These are phyloP conservation scores for Oscheius sp. DNA, from an alignment of 2,888 invertebrate species.

Conservation along the genomic window DNA sequence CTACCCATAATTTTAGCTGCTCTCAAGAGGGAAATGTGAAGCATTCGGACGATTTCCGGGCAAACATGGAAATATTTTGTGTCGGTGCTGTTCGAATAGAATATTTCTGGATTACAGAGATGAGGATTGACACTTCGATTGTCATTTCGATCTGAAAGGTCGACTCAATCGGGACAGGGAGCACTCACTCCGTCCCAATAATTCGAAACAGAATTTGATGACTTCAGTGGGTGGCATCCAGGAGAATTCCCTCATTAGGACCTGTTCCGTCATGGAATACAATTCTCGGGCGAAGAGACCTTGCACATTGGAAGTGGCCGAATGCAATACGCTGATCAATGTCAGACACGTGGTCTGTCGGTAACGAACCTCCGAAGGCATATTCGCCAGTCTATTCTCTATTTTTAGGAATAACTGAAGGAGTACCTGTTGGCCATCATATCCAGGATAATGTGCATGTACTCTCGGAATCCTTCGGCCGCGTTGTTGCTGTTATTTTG, in stretches of 20 bases:
- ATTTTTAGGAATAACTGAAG: not conserved
- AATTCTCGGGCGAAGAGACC: constrained; percentile 33
- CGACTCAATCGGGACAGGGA: not conserved
- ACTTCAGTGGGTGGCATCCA: constrained; percentile 46
- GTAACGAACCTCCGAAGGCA: not conserved
- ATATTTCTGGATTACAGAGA: constrained; percentile 19
- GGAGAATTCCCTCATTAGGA: constrained; percentile 49
- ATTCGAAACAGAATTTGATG: constrained; percentile 32
- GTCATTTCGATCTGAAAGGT: not conserved
- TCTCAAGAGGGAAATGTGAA: constrained; percentile 48
- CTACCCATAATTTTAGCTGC: constrained; percentile 54
- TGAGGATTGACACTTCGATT: constrained; percentile 26
- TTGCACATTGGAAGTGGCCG: not conserved
- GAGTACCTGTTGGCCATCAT: constrained; percentile 25
- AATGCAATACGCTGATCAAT: constrained; percentile 12
- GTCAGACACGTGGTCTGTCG: constrained; percentile 35
- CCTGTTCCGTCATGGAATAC: constrained; percentile 50
- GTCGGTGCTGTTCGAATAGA: constrained; percentile 2
- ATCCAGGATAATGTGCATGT: constrained; percentile 25
- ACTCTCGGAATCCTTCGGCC: not conserved
- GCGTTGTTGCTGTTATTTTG: not conserved
- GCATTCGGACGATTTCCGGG: constrained; percentile 59
- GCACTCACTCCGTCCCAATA: constrained; percentile 19
- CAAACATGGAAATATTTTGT: constrained; percentile 44
- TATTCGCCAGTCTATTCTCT: constrained; percentile 24